A percentile compares a stretch with the other conserved stretches of the same genome.
Conservation (phyloP, 2,888 invertebrate species). For the Archips crataeganus region DNA sequence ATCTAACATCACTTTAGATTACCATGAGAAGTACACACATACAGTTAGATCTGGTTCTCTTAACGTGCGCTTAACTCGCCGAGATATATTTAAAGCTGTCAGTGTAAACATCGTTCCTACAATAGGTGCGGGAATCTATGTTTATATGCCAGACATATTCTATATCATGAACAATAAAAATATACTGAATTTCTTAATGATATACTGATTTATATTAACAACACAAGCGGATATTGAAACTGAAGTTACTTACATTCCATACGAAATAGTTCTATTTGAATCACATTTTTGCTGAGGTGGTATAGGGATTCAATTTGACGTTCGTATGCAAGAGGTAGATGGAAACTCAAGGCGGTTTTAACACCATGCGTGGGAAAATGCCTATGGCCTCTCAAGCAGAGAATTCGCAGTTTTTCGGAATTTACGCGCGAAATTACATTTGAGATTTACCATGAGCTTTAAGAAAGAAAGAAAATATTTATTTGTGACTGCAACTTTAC, state of each 20-base stretch:
- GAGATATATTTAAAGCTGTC: conserved; percentile 8
- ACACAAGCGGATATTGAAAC: background rate
- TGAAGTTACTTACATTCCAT: background rate
- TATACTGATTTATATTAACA: background rate
- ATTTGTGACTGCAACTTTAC: too few relatives aligned
- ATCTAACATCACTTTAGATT: background rate
- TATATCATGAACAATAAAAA: background rate
- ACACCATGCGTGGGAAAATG: too few relatives aligned
- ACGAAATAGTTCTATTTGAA: too few relatives aligned
- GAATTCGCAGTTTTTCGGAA: too few relatives aligned
- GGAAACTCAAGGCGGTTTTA: too few relatives aligned
- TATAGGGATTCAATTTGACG: too few relatives aligned
- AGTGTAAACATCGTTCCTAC: background rate
- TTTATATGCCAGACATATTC: background rate
- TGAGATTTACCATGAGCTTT: too few relatives aligned
- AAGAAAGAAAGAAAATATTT: too few relatives aligned
- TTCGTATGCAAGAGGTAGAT: too few relatives aligned
- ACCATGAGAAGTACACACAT: background rate
- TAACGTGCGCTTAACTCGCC: background rate
- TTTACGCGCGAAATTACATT: too few relatives aligned
- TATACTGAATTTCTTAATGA: conserved; percentile 1
- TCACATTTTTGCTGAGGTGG: too few relatives aligned
- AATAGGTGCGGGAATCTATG: conserved; percentile 1
- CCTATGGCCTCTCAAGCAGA: too few relatives aligned
- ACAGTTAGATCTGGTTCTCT: background rate